These are phyloP conservation scores for Trichopoda pennipes DNA, from an alignment of 2,888 invertebrate species.

Conservation along the genomic window DNA sequence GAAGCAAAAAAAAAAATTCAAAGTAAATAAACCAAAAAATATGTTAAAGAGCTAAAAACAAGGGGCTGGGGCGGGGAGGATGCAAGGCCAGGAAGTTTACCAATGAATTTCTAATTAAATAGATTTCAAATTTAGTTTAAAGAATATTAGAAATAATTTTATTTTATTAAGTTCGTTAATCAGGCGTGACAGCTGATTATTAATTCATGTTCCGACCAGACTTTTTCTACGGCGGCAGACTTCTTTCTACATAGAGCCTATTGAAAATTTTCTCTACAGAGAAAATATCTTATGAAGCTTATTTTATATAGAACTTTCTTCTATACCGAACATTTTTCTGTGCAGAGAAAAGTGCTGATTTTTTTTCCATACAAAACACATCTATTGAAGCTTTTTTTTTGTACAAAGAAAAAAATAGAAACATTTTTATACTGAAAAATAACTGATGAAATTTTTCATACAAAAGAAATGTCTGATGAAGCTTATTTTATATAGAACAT, in stretches of 20 bases:
- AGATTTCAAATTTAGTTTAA: conserved; percentile 28
- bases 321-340: not conserved
- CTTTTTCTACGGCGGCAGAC: too few species aligned
- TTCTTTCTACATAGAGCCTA: not conserved
- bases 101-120: conserved; percentile 44
- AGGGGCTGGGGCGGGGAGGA: too few species aligned
- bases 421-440: not conserved
- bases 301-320: not conserved
- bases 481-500: not conserved
- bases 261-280: not conserved
- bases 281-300: not conserved
- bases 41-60: conserved; percentile 28
- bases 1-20: not conserved
- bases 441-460: not conserved
- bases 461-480: not conserved
- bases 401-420: not conserved
- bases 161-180: too few species aligned
- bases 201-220: too few species aligned
- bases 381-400: not conserved
- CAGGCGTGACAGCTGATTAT: too few species aligned
- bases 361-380: not conserved
- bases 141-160: too few species aligned
- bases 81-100: conserved; percentile 35
- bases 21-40: conserved; percentile 32
- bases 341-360: not conserved